phyloP scores from a whole-genome alignment of 2,797 vertebrate genomes.

The Myotis planiceps region DNA sequence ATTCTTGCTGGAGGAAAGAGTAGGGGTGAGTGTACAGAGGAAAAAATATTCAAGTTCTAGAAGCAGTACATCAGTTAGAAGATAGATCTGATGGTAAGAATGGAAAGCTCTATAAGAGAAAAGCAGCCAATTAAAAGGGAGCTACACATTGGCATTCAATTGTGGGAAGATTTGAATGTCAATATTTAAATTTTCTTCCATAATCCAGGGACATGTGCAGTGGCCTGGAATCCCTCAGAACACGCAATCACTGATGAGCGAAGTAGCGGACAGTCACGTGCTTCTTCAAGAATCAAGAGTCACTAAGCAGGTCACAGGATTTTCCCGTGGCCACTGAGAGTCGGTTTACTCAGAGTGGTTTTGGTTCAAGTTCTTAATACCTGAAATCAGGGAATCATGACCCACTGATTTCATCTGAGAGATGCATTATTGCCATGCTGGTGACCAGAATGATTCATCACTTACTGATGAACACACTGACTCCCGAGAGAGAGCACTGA shows the following conservation, averaged over 20 bases:
- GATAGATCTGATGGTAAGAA: not conserved
- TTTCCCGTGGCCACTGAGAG: not conserved
- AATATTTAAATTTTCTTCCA: conserved; percentile 13
- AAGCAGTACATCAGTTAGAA: not conserved
- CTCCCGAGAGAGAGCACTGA: not conserved
- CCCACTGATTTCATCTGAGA: not conserved
- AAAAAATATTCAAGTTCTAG: not conserved
- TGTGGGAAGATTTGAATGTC: not conserved
- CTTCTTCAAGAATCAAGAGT: not conserved
- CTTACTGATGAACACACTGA: not conserved
- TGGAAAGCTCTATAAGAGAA: not conserved
- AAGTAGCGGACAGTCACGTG: not conserved
- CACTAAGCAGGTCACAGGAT: not conserved
- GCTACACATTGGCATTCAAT: not conserved
- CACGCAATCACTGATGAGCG: not conserved
- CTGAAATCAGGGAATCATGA: not conserved
- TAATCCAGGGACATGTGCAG: not conserved
- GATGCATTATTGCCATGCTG: not conserved
- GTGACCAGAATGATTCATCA: not conserved
- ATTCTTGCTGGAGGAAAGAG: not conserved
- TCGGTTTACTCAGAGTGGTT: not conserved
- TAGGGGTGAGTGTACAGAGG: not conserved
- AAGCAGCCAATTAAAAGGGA: not conserved
- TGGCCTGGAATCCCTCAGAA: not conserved
- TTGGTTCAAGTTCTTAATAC: not conserved